A percentile compares a stretch with the other conserved stretches of the same genome.
These are phyloP conservation scores for Pseudococcus jackbeardsleyi DNA, from an alignment of 2,888 invertebrate genomes.

Conservation along the genomic window DNA sequence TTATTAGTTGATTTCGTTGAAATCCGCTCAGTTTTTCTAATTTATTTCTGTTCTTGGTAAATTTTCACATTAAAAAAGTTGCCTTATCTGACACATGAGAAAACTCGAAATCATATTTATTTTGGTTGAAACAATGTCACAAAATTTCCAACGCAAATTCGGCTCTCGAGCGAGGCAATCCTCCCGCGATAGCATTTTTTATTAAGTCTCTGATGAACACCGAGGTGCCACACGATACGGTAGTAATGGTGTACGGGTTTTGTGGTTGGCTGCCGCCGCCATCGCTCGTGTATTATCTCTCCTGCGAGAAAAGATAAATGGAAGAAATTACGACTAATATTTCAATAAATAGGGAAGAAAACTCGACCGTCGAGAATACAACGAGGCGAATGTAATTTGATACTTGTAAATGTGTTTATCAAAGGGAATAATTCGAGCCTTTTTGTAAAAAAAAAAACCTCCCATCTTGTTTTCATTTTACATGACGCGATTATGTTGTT, in stretches of 20 bases:
- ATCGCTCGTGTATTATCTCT: not conserved
- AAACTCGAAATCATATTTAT: too few relatives aligned
- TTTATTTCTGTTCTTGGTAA: too few relatives aligned
- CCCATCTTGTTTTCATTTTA: conserved; percentile 6
- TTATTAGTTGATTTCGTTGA: too few relatives aligned
- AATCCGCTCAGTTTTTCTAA: too few relatives aligned
- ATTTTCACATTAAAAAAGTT: too few relatives aligned
- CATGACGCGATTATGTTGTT: not conserved
- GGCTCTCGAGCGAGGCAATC: not conserved
- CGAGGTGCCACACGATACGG: conserved; percentile 1
- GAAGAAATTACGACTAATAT: conserved; percentile 21
- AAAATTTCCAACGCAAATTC: not conserved
- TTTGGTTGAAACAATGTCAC: not conserved
- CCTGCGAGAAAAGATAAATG: not conserved
- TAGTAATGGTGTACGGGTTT: not conserved
- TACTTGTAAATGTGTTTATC: conserved; percentile 1
- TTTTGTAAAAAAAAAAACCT: conserved; percentile 16
- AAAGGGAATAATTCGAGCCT: conserved; percentile 24
- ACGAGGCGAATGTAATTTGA: conserved; percentile 30
- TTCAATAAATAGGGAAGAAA: conserved; percentile 23
- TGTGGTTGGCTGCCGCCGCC: not conserved
- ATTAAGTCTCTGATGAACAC: not conserved
- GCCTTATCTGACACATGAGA: too few relatives aligned
- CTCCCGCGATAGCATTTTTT: not conserved
- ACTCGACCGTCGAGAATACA: conserved; percentile 11